Conservation (phyloP, 1,140 invertebrate genomes). For the Stegodyphus mimosarum region DNA sequence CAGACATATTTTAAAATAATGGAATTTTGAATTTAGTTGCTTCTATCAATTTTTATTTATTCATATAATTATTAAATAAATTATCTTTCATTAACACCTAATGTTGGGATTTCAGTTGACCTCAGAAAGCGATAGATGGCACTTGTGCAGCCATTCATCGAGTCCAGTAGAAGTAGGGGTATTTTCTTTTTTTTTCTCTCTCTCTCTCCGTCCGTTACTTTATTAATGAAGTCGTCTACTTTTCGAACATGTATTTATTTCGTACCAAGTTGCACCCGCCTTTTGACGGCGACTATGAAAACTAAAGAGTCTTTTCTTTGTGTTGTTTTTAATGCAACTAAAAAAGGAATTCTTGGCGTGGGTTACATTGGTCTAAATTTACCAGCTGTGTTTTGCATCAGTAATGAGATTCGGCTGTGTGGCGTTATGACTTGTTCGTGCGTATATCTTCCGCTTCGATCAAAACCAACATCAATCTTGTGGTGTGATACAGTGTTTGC, state of each 20-base stretch:
- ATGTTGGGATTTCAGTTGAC: too few species aligned
- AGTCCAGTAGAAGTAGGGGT: constrained; percentile 17
- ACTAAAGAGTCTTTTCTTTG: not conserved
- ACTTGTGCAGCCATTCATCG: constrained; percentile 25
- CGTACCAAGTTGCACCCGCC: not conserved
- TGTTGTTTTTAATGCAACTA: constrained; percentile 19
- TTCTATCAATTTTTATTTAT: too few species aligned
- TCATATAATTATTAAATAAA: too few species aligned
- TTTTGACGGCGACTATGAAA: not conserved
- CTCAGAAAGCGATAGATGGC: constrained; percentile 20
- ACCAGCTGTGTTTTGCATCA: constrained; percentile 25
- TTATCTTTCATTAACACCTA: too few species aligned
- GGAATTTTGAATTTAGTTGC: too few species aligned
- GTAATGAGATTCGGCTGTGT: not conserved
- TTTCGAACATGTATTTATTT: not conserved
- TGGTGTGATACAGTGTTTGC: too few species aligned
- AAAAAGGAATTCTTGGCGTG: constrained; percentile 28
- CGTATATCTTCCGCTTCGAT: too few species aligned
- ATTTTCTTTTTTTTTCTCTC: not conserved
- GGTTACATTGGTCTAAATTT: constrained; percentile 26
- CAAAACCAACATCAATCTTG: too few species aligned
- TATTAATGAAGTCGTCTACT: not conserved
- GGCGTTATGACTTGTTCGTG: too few species aligned
- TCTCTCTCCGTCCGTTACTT: not conserved
- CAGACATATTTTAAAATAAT: too few species aligned